Evolutionary conservation across 2,888 invertebrate genomes (phyloP).

Genomic region (Stramonita haemastoma): DNA sequence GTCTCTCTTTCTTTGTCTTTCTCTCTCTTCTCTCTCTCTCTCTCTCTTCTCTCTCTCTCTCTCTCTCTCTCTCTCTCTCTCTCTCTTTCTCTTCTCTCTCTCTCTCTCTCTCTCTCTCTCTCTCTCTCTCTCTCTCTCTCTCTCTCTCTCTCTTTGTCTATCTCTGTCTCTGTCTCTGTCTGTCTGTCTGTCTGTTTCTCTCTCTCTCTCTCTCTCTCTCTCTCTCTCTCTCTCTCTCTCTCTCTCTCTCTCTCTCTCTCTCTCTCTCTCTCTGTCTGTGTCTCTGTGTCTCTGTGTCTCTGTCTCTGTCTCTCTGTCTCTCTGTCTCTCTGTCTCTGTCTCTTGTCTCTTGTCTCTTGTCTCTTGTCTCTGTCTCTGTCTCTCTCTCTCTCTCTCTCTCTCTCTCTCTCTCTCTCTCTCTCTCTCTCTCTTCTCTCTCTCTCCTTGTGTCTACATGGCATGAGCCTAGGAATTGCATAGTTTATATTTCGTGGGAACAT

Average conservation of each 20-base stretch:
- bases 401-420: not conserved
- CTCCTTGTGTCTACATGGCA: no score
- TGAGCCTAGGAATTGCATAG: no score
- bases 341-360: not conserved
- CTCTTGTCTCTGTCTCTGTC: not conserved
- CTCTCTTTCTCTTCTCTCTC: no score
- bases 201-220: not conserved
- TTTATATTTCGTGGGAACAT: no score
- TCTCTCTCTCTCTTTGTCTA: not conserved
- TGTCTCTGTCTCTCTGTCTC: not conserved
- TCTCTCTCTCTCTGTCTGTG: not conserved
- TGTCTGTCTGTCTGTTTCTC: no score
- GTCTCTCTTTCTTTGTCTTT: no score
- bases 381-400: not conserved
- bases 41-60: no score
- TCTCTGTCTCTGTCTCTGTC: no score
- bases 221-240: not conserved
- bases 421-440: no score
- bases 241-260: not conserved
- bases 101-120: not conserved
- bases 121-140: not conserved
- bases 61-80: no score
- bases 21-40: no score
- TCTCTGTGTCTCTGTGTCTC: no score
- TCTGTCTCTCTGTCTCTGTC: not conserved